Base-by-base conservation (phyloP, 2,113 vertebrate species). In the Melanotaenia duboulayi region DNA sequence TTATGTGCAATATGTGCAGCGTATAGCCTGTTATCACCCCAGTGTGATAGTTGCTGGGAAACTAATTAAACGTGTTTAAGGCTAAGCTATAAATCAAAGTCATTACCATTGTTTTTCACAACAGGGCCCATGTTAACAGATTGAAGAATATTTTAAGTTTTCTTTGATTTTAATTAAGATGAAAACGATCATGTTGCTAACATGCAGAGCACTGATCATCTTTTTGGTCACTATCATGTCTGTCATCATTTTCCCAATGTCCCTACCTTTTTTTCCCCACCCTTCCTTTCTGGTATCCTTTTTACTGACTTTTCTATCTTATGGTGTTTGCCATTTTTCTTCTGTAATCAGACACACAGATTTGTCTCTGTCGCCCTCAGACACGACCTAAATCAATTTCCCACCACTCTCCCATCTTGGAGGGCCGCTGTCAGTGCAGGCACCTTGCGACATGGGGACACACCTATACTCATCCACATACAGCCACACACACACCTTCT, bases 361-460 rank as follows among this genome's bases (percentile, higher is more conserved):
- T 93, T 84, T 77, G 93, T 93, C 84, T 90, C 76, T 91, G 90
- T 92, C 88, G 13, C 65, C 66, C 82, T 81, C 83, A 79, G 74
- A 86, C 80, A 81, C 22, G 73, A 70, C 61, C 73, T 81, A 89
- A 91, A 93, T 92, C 87, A 86, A 90, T 93, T 93, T 91, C 87
- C 87, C 78, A 84, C 76, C 81, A 78, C 81, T 89, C 87, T 87
- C 74, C 78, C 85, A 65, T 88, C 79, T 72, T 76, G 67, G 74
- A 80, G 81, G 83, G 83, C 66, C 19, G 66, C 85, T 83, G 83
- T 91, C 83, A 89, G 78, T 56, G 70, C 58, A 87, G 86, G 87
- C 80, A 81, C 79, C 83, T 74, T 68, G 78, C 71, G 86, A 72
- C 75, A 56, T 56, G 54, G 65, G 83, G 78, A 79, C 71, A 71